Evolutionary conservation across 2,797 vertebrate genomes (phyloP).

Genomic region (Galago senegalensis): DNA sequence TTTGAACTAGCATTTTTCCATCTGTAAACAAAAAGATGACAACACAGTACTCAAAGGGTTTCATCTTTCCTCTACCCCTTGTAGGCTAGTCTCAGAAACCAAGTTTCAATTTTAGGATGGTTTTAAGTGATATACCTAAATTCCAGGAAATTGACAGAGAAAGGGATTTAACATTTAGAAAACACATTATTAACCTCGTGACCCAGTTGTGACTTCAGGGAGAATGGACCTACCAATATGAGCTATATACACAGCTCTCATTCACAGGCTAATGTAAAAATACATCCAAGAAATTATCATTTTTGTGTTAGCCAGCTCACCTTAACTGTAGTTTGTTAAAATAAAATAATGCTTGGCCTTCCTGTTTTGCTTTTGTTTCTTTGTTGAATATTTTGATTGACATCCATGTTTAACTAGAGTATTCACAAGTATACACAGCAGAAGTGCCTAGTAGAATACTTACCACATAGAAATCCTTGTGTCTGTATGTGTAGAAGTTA

Average conservation of each 20-base stretch:
- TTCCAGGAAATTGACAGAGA: neutral
- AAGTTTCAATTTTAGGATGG: neutral
- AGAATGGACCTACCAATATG: neutral
- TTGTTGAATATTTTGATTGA: slow-evolving; percentile 9
- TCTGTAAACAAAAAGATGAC: neutral
- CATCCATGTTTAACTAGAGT: neutral
- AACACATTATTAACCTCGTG: neutral
- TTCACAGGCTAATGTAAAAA: neutral
- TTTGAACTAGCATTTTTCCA: neutral
- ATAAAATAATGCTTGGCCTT: neutral
- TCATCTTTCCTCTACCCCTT: neutral
- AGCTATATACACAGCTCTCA: neutral
- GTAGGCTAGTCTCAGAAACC: neutral
- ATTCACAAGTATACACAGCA: neutral
- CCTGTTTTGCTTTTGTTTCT: neutral
- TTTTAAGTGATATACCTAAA: neutral
- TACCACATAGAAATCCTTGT: neutral
- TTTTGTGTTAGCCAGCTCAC: neutral
- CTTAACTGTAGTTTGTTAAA: neutral
- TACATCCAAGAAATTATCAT: neutral
- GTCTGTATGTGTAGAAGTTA: neutral
- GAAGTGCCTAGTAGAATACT: neutral
- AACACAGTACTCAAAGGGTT: neutral
- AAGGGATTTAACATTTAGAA: neutral
- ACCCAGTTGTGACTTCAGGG: neutral